Percentiles rank a stretch among this genome's conserved stretches.
Evolutionary conservation across 2,797 vertebrate genomes (phyloP).

Genomic region (Alosa sapidissima): DNA sequence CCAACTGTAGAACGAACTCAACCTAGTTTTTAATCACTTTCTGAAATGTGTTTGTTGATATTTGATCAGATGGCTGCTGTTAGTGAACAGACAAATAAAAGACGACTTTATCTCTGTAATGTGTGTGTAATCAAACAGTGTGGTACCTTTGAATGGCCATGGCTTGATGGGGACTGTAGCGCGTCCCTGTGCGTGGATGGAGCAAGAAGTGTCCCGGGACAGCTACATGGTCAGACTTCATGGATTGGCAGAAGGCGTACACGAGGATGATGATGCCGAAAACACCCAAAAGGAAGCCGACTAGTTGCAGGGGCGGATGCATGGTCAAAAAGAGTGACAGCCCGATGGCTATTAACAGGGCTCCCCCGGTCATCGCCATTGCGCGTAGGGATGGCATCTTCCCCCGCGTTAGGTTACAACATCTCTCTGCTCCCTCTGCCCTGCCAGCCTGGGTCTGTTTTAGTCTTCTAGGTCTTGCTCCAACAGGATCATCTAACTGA

Average conservation of each 20-base stretch:
- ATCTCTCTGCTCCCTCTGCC: neutral
- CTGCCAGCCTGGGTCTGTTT: slow-evolving; percentile 40
- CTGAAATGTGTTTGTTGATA: neutral
- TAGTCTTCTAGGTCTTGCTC: neutral
- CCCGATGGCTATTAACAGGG: slow-evolving; percentile 67
- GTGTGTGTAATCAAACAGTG: neutral
- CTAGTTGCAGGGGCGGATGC: slow-evolving; percentile 58
- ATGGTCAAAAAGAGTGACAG: slow-evolving; percentile 51
- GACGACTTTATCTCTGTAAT: neutral
- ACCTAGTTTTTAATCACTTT: neutral
- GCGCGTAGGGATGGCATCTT: slow-evolving; percentile 1
- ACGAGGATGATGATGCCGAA: slow-evolving; percentile 63
- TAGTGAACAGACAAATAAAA: neutral
- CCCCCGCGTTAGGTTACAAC: slow-evolving; percentile 2
- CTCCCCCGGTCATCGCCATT: slow-evolving; percentile 51
- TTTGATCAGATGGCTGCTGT: neutral
- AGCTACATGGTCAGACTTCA: slow-evolving; percentile 69
- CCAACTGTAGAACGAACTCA: neutral
- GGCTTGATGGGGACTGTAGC: slow-evolving; percentile 76
- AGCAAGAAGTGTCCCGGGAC: slow-evolving; percentile 77
- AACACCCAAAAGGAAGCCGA: slow-evolving; percentile 64
- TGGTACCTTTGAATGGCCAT: slow-evolving; percentile 77
- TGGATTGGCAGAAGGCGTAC: slow-evolving; percentile 53
- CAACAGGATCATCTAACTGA: neutral
- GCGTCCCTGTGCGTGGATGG: slow-evolving; percentile 76